phyloP scores from a whole-genome alignment of 2,888 invertebrate genomes.

The Platycnemis pennipes region DNA sequence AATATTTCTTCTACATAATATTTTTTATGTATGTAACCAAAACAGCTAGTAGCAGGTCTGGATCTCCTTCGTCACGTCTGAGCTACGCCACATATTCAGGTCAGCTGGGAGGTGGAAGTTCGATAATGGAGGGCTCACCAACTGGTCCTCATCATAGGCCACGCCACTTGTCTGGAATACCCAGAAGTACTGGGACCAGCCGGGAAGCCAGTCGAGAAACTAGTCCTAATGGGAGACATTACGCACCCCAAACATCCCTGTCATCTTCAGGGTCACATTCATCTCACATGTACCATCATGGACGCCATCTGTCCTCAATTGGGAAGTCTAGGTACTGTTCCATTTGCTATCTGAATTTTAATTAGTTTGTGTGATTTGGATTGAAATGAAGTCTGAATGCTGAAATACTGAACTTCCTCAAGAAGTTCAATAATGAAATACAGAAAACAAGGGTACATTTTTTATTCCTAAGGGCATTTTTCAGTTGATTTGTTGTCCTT shows the following conservation, averaged over 20 bases:
- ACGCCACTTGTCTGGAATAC: slow-evolving; percentile 72
- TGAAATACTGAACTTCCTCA: too few relatives aligned
- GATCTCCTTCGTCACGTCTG: slow-evolving; percentile 94
- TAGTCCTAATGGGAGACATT: slow-evolving; percentile 78
- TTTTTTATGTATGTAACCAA: slow-evolving; percentile 69
- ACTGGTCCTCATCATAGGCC: slow-evolving; percentile 69
- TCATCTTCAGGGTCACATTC: slow-evolving; percentile 43
- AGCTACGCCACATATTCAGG: slow-evolving; percentile 85
- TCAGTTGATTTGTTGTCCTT: too few relatives aligned
- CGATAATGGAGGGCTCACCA: slow-evolving; percentile 54
- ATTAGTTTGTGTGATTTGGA: too few relatives aligned
- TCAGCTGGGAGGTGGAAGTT: slow-evolving; percentile 78
- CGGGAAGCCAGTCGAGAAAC: slow-evolving; percentile 77
- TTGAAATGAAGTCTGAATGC: too few relatives aligned
- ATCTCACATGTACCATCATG: slow-evolving; percentile 56
- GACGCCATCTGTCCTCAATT: slow-evolving; percentile 33
- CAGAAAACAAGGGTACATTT: too few relatives aligned
- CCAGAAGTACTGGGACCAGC: slow-evolving; percentile 73
- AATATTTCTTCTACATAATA: neutral
- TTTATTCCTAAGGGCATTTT: too few relatives aligned
- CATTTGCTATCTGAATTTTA: neutral
- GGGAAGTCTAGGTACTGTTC: slow-evolving; percentile 41
- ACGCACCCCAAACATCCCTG: slow-evolving; percentile 43
- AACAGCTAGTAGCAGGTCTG: slow-evolving; percentile 94
- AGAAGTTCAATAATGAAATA: too few relatives aligned